These are phyloP conservation scores for Coelogynopora nodosa DNA, from an alignment of 2,888 invertebrate genomes.

Conservation along the genomic window DNA sequence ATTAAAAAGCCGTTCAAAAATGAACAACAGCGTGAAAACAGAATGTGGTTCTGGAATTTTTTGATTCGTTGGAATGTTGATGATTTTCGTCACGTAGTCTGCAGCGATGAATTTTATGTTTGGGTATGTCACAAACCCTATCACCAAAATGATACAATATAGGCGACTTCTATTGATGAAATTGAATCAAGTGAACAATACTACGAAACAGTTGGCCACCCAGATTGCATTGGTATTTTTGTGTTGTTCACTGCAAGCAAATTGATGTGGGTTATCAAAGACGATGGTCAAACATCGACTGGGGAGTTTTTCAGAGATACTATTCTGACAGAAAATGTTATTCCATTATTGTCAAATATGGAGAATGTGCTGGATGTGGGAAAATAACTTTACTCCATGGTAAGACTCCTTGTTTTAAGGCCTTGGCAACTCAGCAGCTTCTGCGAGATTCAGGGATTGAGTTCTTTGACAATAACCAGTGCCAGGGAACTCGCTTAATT, in stretches of 20 bases:
- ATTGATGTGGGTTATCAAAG: background rate
- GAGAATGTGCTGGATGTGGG: background rate
- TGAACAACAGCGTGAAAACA: too few species aligned
- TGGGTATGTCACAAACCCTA: background rate
- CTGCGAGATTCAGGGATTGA: background rate
- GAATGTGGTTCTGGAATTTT: background rate
- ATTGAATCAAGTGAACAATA: background rate
- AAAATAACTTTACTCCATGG: background rate
- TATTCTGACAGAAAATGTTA: background rate
- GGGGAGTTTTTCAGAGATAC: background rate
- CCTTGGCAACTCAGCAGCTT: constrained; percentile 11
- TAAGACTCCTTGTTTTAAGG: constrained; percentile 6
- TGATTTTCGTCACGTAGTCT: background rate
- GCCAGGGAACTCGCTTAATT: constrained; percentile 14
- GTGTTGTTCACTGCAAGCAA: background rate
- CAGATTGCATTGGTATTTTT: background rate
- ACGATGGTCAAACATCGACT: constrained; percentile 2
- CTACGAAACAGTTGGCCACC: background rate
- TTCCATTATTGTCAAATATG: background rate
- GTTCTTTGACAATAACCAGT: background rate
- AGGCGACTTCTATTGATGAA: background rate
- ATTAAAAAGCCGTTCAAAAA: too few species aligned
- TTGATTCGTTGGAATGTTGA: background rate
- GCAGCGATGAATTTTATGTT: background rate
- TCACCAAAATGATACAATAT: background rate